phyloP scores from a whole-genome alignment of 1,140 invertebrate species.

The Armadillidium nasatum region DNA sequence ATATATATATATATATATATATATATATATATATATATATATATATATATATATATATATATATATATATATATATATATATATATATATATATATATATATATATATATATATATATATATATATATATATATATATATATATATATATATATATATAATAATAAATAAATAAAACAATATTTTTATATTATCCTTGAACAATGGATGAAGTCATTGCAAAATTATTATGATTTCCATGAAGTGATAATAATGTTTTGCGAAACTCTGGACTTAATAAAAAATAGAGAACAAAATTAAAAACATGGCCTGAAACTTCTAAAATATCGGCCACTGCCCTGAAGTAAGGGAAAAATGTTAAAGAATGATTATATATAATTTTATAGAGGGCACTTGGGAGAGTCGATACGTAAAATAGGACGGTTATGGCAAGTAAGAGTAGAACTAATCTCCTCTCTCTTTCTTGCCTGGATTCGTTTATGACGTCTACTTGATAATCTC shows the following conservation, averaged over 20 bases:
- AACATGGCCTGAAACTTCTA: conserved; percentile 44
- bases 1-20: conserved; percentile 6
- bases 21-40: conserved; percentile 6
- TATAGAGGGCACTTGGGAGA: conserved; percentile 43
- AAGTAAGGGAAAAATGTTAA: conserved; percentile 29
- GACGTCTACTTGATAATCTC: conserved; percentile 23
- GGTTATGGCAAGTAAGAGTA: conserved; percentile 39
- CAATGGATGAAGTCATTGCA: not conserved
- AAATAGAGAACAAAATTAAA: conserved; percentile 44
- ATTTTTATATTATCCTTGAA: not conserved
- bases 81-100: conserved; percentile 6
- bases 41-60: conserved; percentile 6
- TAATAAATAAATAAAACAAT: not conserved
- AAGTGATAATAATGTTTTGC: conserved; percentile 33
- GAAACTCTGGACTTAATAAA: conserved; percentile 41
- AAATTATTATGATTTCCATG: not conserved
- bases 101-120: not conserved
- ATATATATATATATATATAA: conserved; percentile 6
- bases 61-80: conserved; percentile 1
- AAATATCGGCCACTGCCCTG: conserved; percentile 38
- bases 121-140: not conserved
- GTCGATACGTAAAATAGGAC: conserved; percentile 43
- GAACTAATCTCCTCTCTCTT: conserved; percentile 36
- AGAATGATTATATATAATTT: conserved; percentile 29
- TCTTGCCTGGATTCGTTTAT: conserved; percentile 38